Base-by-base conservation (phyloP, 2,797 vertebrate species). In the Melanotaenia boesemani region DNA sequence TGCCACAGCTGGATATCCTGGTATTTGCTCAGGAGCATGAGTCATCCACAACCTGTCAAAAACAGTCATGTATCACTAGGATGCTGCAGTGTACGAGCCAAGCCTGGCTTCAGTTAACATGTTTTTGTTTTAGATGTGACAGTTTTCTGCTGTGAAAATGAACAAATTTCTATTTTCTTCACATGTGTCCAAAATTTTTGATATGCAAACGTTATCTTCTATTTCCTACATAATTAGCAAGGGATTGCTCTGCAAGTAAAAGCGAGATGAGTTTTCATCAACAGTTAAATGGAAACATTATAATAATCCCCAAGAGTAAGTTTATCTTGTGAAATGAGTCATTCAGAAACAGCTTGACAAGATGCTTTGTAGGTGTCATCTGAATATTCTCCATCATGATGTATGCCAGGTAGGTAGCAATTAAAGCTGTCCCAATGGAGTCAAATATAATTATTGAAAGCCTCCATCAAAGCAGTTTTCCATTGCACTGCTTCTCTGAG, bases 21-120 rank as follows among this genome's bases (percentile, higher is more conserved):
- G n/a, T 64, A 28, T 75, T 85, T 59, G 15, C 70, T 81, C n/a
- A 34, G 71, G 72, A 61, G 74, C 39, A 56, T 81, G 81, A 91
- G 71, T 87, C 86, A 88, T 83, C 75, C 66, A 28, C 71, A 28
- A 64, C 60, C 86, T 89, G 69, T 70, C 60, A 67, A 77, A 75
- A 80, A 75, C 75, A 74, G 70, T 67, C 81, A 74, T 74, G 83
- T 79, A 83, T 85, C 86, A 76, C 58, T 68, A 72, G 82, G 77
- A 67, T 76, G 70, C 66, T 79, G 66, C 82, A 60, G 61, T 69
- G 63, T 52, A 64, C 48, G 59, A 85, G 82, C 65, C 1, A n/a
- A 86, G 77, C 28, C 56, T 26, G 48, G 56, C 85, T 78, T 85
- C 74, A 80, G 81, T 63, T 84, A 87, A 86, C 72, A 32, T 77